These are phyloP conservation scores for Microtus richardsoni DNA, from an alignment of 2,113 vertebrate species.

Conservation along the genomic window DNA sequence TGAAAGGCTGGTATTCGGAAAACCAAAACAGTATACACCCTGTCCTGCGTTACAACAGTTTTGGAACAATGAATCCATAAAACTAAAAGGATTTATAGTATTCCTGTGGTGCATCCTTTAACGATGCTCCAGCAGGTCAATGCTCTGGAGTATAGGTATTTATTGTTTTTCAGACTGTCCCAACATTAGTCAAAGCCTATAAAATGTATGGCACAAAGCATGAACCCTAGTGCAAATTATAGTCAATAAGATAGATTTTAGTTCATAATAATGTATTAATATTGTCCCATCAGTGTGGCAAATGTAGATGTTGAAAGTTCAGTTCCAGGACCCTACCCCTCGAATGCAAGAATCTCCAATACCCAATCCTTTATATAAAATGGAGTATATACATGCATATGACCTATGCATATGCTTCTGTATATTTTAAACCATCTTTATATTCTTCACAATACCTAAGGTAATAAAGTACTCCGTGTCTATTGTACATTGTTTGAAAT, in stretches of 20 bases:
- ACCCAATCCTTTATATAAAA: not conserved
- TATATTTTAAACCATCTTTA: not conserved
- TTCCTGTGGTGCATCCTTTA: not conserved
- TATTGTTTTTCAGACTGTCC: not conserved
- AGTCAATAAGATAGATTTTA: not conserved
- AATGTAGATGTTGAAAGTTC: not conserved
- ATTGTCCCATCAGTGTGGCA: not conserved
- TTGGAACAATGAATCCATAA: constrained; percentile 28
- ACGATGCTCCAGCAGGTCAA: constrained; percentile 28
- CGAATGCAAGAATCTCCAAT: not conserved
- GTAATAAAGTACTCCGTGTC: not conserved
- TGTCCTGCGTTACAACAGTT: not conserved
- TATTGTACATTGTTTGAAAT: not conserved
- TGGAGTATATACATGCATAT: not conserved
- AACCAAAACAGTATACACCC: constrained; percentile 7
- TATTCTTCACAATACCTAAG: not conserved
- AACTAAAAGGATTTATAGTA: constrained; percentile 24
- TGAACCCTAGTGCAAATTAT: not conserved
- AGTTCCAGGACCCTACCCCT: not conserved
- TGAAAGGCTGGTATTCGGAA: not conserved
- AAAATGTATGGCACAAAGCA: not conserved
- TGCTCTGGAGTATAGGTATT: not conserved
- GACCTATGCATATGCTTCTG: not conserved
- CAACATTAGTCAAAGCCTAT: not conserved
- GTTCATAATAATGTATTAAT: not conserved